These are phyloP conservation scores for crab-eating macaque (Macaca fascicularis) DNA, from an alignment of 2,113 vertebrate species.

Conservation along the genomic window DNA sequence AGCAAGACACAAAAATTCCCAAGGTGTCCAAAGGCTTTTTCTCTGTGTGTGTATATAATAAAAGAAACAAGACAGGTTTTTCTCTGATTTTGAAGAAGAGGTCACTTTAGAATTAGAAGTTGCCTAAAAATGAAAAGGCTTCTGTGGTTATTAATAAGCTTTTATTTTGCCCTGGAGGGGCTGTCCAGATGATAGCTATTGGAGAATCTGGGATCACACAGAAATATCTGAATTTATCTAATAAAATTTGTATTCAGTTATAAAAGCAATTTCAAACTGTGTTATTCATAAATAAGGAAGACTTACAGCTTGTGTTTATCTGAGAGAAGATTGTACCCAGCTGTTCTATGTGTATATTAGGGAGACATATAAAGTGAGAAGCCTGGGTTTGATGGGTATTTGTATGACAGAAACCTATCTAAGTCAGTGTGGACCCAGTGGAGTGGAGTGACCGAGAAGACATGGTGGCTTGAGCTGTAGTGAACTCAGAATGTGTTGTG, in stretches of 20 bases:
- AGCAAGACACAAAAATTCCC: neutral
- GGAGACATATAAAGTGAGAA: constrained; percentile 26
- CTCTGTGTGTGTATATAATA: neutral
- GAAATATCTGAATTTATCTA: constrained; percentile 63
- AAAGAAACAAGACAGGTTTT: neutral
- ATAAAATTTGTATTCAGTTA: constrained; percentile 57
- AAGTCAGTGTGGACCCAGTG: neutral
- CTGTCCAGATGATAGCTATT: neutral
- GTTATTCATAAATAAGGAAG: constrained; percentile 65
- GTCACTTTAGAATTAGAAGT: constrained; percentile 23
- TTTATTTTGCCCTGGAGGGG: neutral
- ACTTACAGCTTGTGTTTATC: constrained; percentile 76
- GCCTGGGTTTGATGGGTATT: neutral
- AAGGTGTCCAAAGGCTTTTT: neutral
- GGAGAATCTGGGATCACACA: constrained; percentile 40
- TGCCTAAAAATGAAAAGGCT: neutral
- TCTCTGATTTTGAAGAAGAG: neutral
- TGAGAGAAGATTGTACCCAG: constrained; percentile 63
- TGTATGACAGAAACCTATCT: neutral
- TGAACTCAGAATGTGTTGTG: neutral
- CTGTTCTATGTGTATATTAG: constrained; percentile 51
- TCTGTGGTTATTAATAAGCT: neutral
- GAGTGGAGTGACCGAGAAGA: neutral
- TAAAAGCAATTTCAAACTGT: constrained; percentile 69
- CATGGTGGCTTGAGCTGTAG: neutral